Evolutionary conservation across 2,797 vertebrate species (phyloP).

Genomic region (Cyclopterus lumpus): DNA sequence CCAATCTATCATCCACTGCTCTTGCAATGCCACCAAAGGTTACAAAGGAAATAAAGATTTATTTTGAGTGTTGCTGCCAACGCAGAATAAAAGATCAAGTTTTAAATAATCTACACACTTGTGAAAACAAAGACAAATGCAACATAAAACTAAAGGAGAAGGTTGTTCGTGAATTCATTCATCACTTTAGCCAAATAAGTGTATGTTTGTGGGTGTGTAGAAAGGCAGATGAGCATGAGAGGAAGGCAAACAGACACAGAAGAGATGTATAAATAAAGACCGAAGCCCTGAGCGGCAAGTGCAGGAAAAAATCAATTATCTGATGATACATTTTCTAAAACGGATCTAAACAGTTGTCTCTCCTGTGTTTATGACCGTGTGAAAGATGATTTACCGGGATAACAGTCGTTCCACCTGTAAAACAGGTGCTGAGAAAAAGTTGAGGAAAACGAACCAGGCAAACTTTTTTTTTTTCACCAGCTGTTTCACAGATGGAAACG

Average conservation of each 20-base stretch:
- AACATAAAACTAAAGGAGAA: conserved; percentile 70
- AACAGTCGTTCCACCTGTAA: background rate
- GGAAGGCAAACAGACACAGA: conserved; percentile 1
- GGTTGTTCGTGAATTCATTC: conserved; percentile 61
- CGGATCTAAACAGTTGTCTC: background rate
- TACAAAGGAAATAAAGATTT: conserved; percentile 84
- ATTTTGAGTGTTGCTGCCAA: conserved; percentile 76
- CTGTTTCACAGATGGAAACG: background rate
- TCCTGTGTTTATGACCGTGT: background rate
- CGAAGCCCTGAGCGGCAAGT: background rate
- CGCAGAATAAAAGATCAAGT: conserved; percentile 71
- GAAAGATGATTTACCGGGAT: background rate
- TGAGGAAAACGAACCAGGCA: background rate
- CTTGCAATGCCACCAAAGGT: conserved; percentile 84
- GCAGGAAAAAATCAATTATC: background rate
- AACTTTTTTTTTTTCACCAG: background rate
- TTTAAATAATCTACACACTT: conserved; percentile 77
- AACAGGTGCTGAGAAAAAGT: background rate
- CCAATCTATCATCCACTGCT: conserved; percentile 84
- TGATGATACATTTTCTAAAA: background rate
- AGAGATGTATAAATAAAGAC: background rate
- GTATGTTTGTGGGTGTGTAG: conserved; percentile 18
- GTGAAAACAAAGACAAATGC: conserved; percentile 73
- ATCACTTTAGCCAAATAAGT: conserved; percentile 39
- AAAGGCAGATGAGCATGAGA: background rate